These are phyloP conservation scores for Lasaia peninsularis DNA, from an alignment of 1,140 invertebrate genomes.

Conservation along the genomic window DNA sequence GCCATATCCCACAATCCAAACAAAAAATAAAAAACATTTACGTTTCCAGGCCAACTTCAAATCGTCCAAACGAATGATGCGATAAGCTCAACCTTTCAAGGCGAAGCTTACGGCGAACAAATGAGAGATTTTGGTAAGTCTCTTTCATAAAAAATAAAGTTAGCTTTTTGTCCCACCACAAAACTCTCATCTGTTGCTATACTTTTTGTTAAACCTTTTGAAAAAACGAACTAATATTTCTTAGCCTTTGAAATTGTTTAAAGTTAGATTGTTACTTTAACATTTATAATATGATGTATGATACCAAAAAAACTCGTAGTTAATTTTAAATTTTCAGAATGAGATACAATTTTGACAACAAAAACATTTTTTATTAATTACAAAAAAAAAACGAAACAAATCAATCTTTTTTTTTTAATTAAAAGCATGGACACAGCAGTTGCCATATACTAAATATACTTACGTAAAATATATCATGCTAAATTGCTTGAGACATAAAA, in stretches of 20 bases:
- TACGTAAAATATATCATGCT: conserved; percentile 4
- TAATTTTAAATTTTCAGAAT: no score
- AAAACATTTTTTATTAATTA: no score
- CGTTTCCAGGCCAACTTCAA: conserved; percentile 51
- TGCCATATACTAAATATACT: no score
- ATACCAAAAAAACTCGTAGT: no score
- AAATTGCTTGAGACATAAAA: conserved; percentile 8
- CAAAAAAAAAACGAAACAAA: no score
- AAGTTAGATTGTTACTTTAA: no score
- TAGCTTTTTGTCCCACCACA: conserved; percentile 2
- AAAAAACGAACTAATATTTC: background rate
- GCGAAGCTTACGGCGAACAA: conserved; percentile 62
- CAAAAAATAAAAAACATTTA: conserved; percentile 14
- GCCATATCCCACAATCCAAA: background rate
- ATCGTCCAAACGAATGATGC: conserved; percentile 51
- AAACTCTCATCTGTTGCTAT: conserved; percentile 6
- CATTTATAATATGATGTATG: no score
- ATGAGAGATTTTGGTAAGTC: conserved; percentile 61
- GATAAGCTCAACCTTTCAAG: conserved; percentile 68
- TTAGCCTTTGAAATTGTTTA: no score
- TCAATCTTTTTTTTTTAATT: no score
- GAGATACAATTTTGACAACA: no score
- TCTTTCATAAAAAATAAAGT: conserved; percentile 12
- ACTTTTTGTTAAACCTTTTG: background rate
- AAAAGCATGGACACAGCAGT: no score